Base-by-base conservation (phyloP, 1,140 invertebrate genomes). In the Philotrypesis tridentata region DNA sequence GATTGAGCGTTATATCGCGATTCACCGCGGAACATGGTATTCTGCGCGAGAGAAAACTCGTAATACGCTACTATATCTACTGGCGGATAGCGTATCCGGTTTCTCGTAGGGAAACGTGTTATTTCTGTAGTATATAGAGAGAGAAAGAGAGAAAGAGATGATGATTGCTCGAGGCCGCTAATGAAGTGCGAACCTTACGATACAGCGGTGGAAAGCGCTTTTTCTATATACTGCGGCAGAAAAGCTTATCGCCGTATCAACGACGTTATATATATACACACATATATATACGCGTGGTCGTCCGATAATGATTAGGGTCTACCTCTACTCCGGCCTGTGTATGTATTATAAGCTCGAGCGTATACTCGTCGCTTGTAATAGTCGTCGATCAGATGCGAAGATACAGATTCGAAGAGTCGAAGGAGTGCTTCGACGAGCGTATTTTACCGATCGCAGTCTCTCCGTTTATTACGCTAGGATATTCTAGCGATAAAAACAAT, bases 111-210 rank as follows among this genome's bases (percentile, higher is more conserved):
- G 12, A 17, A 60, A 31, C 72, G 72, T 60, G 72, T 74, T 74
- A 60, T 74, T 74, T 60, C 70, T 60, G n/a, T 60, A 67, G n/a
- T n/a, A n/a, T n/a, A n/a, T n/a, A n/a, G 27, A 55, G 31, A 23
- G 37, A 14, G 40, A 43, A 11, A 43, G 40, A 43, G 43, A 2
- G 2, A 55, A 17, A 68, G 68, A 23, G 33, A 40, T 31, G 29
- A 37, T n/a, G 68, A 63, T 79, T 25, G 23, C 68, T 37, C 55
- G 11, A 43, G 70, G 68, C 33, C 33, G 72, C 60, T 72, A 79
- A 79, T 72, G 78, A 80, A 80, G 70, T 73, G 55, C 25, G 63
- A 73, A 80, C n/a, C 78, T 80, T 25, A 11, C 43, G 17, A 43
- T 78, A 68, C 68, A n/a, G n/a, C 63, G 17, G 31, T 7, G n/a